These are phyloP conservation scores for Resseliella maxima DNA, from an alignment of 2,888 invertebrate genomes.

Conservation along the genomic window DNA sequence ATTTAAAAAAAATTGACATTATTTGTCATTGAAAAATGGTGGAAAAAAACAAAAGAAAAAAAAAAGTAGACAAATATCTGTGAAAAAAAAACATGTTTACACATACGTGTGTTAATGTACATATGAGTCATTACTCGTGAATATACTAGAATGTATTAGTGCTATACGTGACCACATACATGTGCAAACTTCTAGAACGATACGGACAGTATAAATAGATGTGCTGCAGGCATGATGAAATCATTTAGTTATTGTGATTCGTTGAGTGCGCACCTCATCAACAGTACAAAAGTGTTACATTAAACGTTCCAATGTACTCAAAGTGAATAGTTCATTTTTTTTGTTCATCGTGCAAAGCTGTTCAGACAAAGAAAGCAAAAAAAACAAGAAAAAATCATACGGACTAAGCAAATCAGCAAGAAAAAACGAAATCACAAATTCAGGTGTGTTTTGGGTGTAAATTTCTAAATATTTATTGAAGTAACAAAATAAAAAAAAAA, in stretches of 20 bases:
- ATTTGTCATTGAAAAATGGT: background rate
- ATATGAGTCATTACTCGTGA: background rate
- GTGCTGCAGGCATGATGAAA: slow-evolving; percentile 35
- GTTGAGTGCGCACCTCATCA: slow-evolving; percentile 56
- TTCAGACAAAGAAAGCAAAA: slow-evolving; percentile 36
- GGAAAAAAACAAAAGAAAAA: background rate
- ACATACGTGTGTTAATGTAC: background rate
- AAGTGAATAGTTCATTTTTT: slow-evolving; percentile 11
- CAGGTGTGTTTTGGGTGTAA: slow-evolving; percentile 57
- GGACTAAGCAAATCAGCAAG: slow-evolving; percentile 17
- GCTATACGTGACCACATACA: background rate
- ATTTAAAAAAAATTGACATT: too few relatives aligned
- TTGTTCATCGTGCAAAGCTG: background rate
- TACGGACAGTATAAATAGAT: slow-evolving; percentile 56
- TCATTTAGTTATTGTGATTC: slow-evolving; percentile 56
- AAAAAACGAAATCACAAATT: slow-evolving; percentile 53
- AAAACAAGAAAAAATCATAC: slow-evolving; percentile 4
- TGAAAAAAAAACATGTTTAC: background rate
- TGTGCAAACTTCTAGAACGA: background rate
- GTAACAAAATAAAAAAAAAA: too few relatives aligned
- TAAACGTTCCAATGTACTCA: slow-evolving; percentile 15
- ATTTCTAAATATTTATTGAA: background rate
- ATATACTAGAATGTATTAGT: background rate
- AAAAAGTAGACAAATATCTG: background rate
- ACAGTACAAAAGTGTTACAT: slow-evolving; percentile 6